A percentile compares a stretch with the other conserved stretches of the same genome.
Evolutionary conservation across 2,113 vertebrate species (phyloP).

Genomic region (Cyprinodon variegatus): DNA sequence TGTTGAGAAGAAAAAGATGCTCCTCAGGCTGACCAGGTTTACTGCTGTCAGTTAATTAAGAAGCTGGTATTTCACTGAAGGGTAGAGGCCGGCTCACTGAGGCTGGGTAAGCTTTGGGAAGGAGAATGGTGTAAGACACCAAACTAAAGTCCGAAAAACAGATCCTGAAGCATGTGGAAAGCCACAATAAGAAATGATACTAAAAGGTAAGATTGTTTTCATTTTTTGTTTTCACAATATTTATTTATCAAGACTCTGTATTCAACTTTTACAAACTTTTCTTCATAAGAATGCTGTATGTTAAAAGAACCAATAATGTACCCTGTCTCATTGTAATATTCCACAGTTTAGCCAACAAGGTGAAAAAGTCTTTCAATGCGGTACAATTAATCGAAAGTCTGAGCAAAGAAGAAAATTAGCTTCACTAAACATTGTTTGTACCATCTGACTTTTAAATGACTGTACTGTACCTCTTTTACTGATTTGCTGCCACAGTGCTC

Average conservation of each 20-base stretch:
- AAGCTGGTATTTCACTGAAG: too few species aligned
- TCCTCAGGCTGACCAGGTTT: too few species aligned
- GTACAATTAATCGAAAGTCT: slow-evolving; percentile 41
- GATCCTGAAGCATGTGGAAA: too few species aligned
- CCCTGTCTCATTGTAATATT: slow-evolving; percentile 45
- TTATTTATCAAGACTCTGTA: too few species aligned
- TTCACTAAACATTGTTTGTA: slow-evolving; percentile 37
- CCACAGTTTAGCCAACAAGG: slow-evolving; percentile 42
- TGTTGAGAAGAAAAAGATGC: too few species aligned
- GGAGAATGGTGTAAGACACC: too few species aligned
- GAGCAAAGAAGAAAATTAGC: slow-evolving; percentile 55
- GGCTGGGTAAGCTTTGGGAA: too few species aligned
- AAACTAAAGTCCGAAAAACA: too few species aligned
- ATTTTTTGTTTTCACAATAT: background rate
- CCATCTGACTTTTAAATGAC: slow-evolving; percentile 36
- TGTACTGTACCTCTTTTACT: slow-evolving; percentile 35
- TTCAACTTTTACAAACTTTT: background rate
- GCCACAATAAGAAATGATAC: too few species aligned
- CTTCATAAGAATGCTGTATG: slow-evolving; percentile 20
- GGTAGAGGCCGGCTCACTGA: too few species aligned
- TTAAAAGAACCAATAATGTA: slow-evolving; percentile 18
- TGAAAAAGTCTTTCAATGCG: slow-evolving; percentile 36
- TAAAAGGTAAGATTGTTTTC: too few species aligned
- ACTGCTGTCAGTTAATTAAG: too few species aligned
- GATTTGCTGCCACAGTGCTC: slow-evolving; percentile 44